These are phyloP conservation scores for Tenebrosternarchus preto DNA, from an alignment of 2,113 vertebrate species.

Conservation along the genomic window DNA sequence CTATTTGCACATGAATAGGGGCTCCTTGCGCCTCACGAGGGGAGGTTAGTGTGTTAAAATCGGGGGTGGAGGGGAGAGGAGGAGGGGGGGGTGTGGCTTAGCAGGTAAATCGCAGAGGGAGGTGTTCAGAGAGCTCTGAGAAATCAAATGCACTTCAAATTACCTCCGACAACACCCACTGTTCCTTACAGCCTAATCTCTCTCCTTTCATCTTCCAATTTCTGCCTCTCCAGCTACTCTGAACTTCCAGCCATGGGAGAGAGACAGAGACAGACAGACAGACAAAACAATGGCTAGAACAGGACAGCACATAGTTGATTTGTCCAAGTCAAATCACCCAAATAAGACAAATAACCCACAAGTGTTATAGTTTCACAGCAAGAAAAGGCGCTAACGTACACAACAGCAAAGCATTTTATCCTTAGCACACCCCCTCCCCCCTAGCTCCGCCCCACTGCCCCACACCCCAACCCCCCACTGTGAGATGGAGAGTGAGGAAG, in stretches of 20 bases:
- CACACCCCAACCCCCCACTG: no score
- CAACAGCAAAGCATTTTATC: slow-evolving; percentile 2
- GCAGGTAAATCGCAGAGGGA: slow-evolving; percentile 45
- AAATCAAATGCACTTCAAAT: slow-evolving; percentile 61
- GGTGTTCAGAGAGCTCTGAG: slow-evolving; percentile 46
- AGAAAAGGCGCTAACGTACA: not conserved
- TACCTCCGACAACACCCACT: slow-evolving; percentile 63
- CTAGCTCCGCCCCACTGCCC: no score
- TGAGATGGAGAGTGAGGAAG: slow-evolving; percentile 19
- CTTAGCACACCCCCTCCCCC: no score
- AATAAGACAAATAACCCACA: not conserved
- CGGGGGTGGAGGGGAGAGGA: no score
- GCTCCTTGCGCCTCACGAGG: slow-evolving; percentile 22
- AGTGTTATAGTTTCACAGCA: slow-evolving; percentile 44
- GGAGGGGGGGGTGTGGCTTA: no score
- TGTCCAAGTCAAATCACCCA: not conserved
- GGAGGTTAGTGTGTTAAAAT: slow-evolving; percentile 40
- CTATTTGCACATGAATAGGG: slow-evolving; percentile 50
- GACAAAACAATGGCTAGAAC: slow-evolving; percentile 17
- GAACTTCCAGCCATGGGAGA: slow-evolving; percentile 29
- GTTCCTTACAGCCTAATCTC: slow-evolving; percentile 57
- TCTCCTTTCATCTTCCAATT: slow-evolving; percentile 58
- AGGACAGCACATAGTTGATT: slow-evolving; percentile 22
- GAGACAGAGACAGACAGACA: slow-evolving; percentile 21
- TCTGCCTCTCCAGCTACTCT: slow-evolving; percentile 25